phyloP scores from a whole-genome alignment of 2,113 vertebrate genomes.

The Noturus placidus region DNA sequence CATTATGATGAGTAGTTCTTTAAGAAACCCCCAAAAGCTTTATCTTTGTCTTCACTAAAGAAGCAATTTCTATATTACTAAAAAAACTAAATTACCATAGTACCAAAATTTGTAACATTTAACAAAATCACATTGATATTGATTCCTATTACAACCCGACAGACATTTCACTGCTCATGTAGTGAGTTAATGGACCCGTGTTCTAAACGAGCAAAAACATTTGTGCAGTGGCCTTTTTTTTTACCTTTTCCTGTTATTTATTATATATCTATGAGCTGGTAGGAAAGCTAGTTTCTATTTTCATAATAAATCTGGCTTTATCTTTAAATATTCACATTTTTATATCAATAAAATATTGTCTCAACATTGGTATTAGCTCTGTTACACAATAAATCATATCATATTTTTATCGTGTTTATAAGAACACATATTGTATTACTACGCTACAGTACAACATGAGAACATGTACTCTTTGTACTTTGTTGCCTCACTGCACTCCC shows the following conservation, averaged over 20 bases:
- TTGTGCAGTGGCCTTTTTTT: neutral
- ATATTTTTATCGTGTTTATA: neutral
- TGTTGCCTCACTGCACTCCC: slow-evolving; percentile 51
- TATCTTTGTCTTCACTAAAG: neutral
- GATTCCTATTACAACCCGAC: neutral
- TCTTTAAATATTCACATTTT: neutral
- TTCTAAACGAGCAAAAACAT: slow-evolving; percentile 28
- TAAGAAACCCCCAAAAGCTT: neutral
- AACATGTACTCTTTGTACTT: neutral
- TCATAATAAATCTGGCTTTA: neutral
- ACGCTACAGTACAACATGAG: neutral
- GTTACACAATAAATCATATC: neutral
- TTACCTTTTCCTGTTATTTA: slow-evolving; percentile 8
- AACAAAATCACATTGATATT: neutral
- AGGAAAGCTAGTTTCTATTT: neutral
- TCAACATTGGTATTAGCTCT: neutral
- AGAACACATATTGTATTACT: neutral
- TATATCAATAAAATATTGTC: neutral
- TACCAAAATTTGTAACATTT: neutral
- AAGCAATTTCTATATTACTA: neutral
- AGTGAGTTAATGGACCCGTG: slow-evolving; percentile 13
- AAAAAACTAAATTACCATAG: neutral
- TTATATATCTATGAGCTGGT: neutral
- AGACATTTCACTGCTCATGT: slow-evolving; percentile 2
- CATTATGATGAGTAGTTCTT: neutral